phyloP scores from a whole-genome alignment of 2,888 invertebrate genomes.

The Trilocha varians region DNA sequence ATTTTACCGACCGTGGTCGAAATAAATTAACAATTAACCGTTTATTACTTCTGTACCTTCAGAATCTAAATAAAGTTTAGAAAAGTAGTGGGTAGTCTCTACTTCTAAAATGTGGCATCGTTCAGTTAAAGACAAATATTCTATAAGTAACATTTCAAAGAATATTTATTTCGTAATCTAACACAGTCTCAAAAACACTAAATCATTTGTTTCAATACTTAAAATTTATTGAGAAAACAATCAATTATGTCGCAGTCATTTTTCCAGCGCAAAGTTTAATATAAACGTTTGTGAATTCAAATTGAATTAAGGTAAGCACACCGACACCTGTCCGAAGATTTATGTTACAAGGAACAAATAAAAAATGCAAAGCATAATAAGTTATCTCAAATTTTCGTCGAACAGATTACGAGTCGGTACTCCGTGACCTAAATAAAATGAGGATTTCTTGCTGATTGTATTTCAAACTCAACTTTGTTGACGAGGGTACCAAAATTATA shows the following conservation, averaged over 20 bases:
- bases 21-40: background rate
- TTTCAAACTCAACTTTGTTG: constrained; percentile 1
- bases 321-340: background rate
- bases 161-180: no score
- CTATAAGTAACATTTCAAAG: no score
- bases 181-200: no score
- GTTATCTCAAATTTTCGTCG: background rate
- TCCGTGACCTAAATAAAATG: constrained; percentile 2
- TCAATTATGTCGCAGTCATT: background rate
- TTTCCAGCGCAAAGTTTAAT: background rate
- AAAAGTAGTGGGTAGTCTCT: no score
- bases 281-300: background rate
- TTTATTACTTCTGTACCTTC: no score
- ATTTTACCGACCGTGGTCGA: background rate
- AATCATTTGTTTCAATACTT: no score
- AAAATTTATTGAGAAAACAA: no score
- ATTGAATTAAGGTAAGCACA: background rate
- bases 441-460: background rate
- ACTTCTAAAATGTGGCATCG: no score
- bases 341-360: background rate
- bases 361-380: constrained; percentile 1
- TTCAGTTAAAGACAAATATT: no score
- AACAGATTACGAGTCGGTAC: constrained; percentile 1
- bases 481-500: constrained; percentile 1
- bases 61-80: no score